Conservation (phyloP, 2,113 vertebrate species). For the Gymnorhina tibicen region DNA sequence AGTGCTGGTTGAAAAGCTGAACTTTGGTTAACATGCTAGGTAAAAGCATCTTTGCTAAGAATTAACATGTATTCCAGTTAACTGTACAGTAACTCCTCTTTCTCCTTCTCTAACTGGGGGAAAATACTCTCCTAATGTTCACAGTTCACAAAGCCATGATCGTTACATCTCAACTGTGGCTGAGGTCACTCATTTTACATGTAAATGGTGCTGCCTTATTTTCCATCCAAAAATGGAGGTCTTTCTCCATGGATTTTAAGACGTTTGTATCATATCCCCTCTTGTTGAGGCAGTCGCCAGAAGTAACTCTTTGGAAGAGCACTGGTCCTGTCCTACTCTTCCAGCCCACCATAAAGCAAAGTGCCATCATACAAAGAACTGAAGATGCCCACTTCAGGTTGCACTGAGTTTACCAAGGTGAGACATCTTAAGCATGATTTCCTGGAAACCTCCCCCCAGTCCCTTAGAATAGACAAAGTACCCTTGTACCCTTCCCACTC, state of each 20-base stretch:
- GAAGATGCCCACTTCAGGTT: neutral
- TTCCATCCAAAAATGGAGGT: neutral
- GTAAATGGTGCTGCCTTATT: neutral
- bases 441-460: neutral
- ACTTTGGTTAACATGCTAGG: neutral
- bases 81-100: neutral
- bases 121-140: neutral
- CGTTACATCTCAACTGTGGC: neutral
- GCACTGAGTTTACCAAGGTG: neutral
- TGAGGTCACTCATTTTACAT: neutral
- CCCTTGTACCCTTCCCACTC: neutral
- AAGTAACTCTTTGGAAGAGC: neutral
- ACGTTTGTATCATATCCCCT: neutral
- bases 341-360: neutral
- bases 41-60: neutral
- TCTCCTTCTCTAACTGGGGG: neutral
- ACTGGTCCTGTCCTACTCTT: neutral
- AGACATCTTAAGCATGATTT: neutral
- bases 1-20: neutral
- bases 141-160: neutral
- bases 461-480: neutral
- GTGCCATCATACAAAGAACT: neutral
- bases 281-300: neutral
- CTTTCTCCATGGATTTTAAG: neutral
- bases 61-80: neutral